Conservation (phyloP, 30 jellyfish, hydroid and myxozoan genomes). For the Catostylus mosaicus region DNA sequence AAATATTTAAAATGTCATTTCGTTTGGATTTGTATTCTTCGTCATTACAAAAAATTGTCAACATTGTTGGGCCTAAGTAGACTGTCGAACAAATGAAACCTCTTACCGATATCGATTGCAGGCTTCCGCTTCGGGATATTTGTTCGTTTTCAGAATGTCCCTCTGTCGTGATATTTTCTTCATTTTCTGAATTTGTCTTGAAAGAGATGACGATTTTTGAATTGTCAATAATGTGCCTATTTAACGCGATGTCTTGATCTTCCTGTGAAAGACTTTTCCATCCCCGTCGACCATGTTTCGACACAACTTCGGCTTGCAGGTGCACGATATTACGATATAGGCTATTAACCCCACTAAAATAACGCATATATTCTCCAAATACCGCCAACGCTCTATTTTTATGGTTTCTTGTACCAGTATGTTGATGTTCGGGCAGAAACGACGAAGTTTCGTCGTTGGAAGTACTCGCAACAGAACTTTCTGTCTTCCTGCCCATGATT, state of each 20-base stretch:
- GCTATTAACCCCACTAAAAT: slow-evolving; percentile 57
- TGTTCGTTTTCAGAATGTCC: neutral
- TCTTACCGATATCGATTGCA: slow-evolving; percentile 23
- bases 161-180: neutral
- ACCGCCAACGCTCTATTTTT: slow-evolving; percentile 53
- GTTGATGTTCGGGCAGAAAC: slow-evolving; percentile 1
- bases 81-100: too few species aligned
- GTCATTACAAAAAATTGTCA: too few species aligned
- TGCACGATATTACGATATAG: slow-evolving; percentile 52
- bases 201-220: neutral
- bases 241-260: slow-evolving; percentile 43
- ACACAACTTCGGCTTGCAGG: slow-evolving; percentile 47
- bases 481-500: slow-evolving; percentile 56
- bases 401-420: slow-evolving; percentile 2
- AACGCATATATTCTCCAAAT: slow-evolving; percentile 56
- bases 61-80: too few species aligned
- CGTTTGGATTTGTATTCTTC: too few species aligned
- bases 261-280: slow-evolving; percentile 47
- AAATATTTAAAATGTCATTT: too few species aligned
- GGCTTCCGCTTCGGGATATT: neutral
- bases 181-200: neutral
- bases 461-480: slow-evolving; percentile 11
- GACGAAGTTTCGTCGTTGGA: slow-evolving; percentile 6
- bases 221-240: slow-evolving; percentile 23
- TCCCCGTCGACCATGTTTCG: slow-evolving; percentile 34